These are phyloP conservation scores for Coregonus sp. DNA, from an alignment of 2,797 vertebrate species.

Conservation along the genomic window DNA sequence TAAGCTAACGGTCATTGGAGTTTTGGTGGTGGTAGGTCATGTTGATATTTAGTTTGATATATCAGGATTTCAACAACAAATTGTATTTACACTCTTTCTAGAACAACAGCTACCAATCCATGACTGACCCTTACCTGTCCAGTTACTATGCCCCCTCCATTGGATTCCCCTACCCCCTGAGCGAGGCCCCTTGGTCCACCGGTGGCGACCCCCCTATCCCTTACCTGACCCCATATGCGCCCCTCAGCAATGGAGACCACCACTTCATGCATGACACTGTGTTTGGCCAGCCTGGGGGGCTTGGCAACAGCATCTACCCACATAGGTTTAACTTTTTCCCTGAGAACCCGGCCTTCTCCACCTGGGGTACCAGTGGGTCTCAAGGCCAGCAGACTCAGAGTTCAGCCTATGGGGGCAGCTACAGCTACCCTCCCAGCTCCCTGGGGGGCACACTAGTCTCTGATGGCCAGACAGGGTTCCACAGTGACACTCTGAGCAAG, in stretches of 20 bases:
- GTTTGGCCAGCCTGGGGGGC: slow-evolving; percentile 93
- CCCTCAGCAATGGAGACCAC: slow-evolving; percentile 97
- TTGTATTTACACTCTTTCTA: slow-evolving; percentile 56
- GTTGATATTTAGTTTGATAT: not conserved
- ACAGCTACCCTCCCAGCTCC: slow-evolving; percentile 95
- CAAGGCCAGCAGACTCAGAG: slow-evolving; percentile 97
- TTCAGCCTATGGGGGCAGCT: slow-evolving; percentile 93
- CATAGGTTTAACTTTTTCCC: slow-evolving; percentile 98
- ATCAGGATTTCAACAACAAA: not conserved
- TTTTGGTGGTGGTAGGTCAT: not conserved
- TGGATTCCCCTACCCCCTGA: slow-evolving; percentile 95
- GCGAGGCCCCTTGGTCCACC: slow-evolving; percentile 97
- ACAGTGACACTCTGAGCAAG: slow-evolving; percentile 91
- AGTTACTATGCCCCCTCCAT: slow-evolving; percentile 98
- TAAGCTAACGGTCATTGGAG: not conserved
- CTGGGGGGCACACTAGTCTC: slow-evolving; percentile 92
- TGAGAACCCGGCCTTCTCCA: slow-evolving; percentile 95
- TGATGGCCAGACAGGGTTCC: slow-evolving; percentile 94
- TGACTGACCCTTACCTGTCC: slow-evolving; percentile 97
- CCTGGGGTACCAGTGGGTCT: slow-evolving; percentile 94
- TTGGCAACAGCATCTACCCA: slow-evolving; percentile 93
- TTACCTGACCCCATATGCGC: slow-evolving; percentile 96
- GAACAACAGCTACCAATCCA: slow-evolving; percentile 98
- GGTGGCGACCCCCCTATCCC: slow-evolving; percentile 97
- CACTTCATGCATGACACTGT: slow-evolving; percentile 98